phyloP scores from a whole-genome alignment of 2,113 vertebrate genomes.

The Nipponia nippon region DNA sequence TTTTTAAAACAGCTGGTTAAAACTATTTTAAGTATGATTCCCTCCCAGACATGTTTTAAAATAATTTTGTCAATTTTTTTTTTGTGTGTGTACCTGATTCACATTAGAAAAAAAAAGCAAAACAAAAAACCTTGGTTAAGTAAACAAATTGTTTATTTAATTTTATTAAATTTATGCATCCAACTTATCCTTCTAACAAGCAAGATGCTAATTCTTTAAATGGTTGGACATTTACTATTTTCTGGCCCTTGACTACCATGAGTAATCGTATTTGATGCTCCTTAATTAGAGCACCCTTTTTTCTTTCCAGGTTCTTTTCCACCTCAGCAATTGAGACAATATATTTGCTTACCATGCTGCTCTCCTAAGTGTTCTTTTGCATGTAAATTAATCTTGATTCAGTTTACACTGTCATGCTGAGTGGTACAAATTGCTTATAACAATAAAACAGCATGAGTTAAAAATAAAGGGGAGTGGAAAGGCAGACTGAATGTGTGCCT shows the following conservation, averaged over 20 bases:
- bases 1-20: not conserved
- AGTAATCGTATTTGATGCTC: conserved; percentile 96
- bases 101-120: not conserved
- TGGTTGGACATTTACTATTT: conserved; percentile 81
- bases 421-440: conserved; percentile 99
- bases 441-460: conserved; percentile 97
- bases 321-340: conserved; percentile 93
- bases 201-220: conserved; percentile 82
- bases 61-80: conserved; percentile 30
- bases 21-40: not conserved
- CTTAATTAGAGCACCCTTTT: conserved; percentile 89
- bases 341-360: conserved; percentile 95
- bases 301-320: conserved; percentile 86
- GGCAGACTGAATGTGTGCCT: conserved; percentile 91
- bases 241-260: conserved; percentile 87
- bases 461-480: conserved; percentile 85
- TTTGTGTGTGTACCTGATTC: not conserved
- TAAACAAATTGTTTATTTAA: conserved; percentile 69
- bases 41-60: not conserved
- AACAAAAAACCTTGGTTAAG: not conserved
- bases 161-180: conserved; percentile 76
- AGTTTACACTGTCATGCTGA: conserved; percentile 99
- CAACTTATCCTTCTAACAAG: conserved; percentile 60
- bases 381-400: conserved; percentile 99
- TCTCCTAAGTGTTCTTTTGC: conserved; percentile 98